Percentiles rank a stretch among this genome's conserved stretches.
Evolutionary conservation across 1,140 invertebrate species (phyloP).

Genomic region (Polypedilum pembai): DNA sequence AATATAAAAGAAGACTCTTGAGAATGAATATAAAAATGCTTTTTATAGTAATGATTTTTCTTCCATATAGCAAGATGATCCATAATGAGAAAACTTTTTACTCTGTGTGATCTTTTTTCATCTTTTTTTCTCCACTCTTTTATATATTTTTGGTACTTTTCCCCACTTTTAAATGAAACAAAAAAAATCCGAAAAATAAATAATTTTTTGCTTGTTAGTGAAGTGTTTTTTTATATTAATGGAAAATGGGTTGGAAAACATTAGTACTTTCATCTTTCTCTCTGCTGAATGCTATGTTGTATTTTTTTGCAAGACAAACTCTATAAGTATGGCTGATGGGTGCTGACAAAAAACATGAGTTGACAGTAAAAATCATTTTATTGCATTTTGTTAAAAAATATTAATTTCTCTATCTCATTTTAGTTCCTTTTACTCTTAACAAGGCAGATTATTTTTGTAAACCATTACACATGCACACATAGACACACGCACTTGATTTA

Average conservation of each 20-base stretch:
- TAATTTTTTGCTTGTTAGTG: slow-evolving; percentile 14
- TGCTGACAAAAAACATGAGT: background rate
- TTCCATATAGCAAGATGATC: background rate
- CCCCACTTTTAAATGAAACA: background rate
- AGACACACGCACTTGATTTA: too few relatives aligned
- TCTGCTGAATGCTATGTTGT: slow-evolving; percentile 23
- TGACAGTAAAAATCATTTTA: slow-evolving; percentile 14
- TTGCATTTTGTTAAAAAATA: background rate
- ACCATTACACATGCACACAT: too few relatives aligned
- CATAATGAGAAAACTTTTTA: background rate
- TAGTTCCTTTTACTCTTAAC: too few relatives aligned
- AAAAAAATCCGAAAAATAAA: background rate
- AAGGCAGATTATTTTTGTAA: too few relatives aligned
- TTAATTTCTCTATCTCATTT: too few relatives aligned
- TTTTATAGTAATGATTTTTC: slow-evolving; percentile 10
- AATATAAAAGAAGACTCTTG: background rate
- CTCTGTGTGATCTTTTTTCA: slow-evolving; percentile 11
- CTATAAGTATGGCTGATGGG: background rate
- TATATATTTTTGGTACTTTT: too few relatives aligned
- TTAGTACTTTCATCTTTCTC: background rate
- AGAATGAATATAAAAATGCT: slow-evolving; percentile 20
- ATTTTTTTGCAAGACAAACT: slow-evolving; percentile 1
- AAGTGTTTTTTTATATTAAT: background rate
- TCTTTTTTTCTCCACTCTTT: too few relatives aligned
- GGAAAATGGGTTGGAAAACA: background rate